These are phyloP conservation scores for Ormyrus nitidulus DNA, from an alignment of 2,888 invertebrate species.

Conservation along the genomic window DNA sequence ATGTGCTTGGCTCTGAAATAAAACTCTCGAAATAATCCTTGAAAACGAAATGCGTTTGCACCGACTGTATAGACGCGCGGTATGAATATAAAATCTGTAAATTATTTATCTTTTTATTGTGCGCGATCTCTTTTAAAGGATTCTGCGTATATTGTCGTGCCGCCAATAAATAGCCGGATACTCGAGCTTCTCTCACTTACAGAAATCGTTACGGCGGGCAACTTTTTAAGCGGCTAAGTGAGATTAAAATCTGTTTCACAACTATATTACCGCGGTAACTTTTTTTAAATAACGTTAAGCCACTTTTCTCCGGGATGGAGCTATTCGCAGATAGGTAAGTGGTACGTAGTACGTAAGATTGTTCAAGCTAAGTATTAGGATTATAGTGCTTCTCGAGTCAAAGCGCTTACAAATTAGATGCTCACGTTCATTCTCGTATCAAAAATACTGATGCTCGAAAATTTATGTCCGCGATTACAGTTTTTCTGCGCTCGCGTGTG, in stretches of 20 bases:
- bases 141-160: neutral
- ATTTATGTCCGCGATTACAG: no score
- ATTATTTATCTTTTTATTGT: slow-evolving; percentile 34
- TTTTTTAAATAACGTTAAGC: slow-evolving; percentile 10
- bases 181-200: neutral
- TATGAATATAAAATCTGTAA: slow-evolving; percentile 35
- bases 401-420: no score
- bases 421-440: no score
- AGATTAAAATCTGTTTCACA: slow-evolving; percentile 32
- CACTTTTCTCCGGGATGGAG: no score
- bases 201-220: neutral
- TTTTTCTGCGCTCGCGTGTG: no score
- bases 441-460: no score
- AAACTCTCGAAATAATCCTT: slow-evolving; percentile 7
- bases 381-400: no score
- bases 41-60: neutral
- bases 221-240: neutral
- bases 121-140: slow-evolving; percentile 2
- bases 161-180: slow-evolving; percentile 40
- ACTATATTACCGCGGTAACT: neutral
- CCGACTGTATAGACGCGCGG: neutral
- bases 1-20: slow-evolving; percentile 30
- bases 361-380: no score
- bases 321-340: no score
- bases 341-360: no score